phyloP scores from a whole-genome alignment of 92 coral and sea anemone species.

The Paragorgia papillata region DNA sequence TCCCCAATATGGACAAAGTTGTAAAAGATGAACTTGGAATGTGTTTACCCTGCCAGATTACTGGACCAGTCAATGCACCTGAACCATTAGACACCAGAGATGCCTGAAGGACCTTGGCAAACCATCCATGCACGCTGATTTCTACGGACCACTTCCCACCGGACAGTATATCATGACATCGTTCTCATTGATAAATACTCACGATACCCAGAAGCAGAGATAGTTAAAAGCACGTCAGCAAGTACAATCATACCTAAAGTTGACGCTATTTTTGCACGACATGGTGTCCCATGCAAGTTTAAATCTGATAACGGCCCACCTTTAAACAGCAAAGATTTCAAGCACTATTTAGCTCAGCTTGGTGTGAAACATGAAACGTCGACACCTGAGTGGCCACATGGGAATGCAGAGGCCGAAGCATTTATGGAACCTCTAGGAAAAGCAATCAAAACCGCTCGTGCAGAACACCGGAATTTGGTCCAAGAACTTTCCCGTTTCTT shows the following conservation, averaged over 20 bases:
- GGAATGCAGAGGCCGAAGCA: conserved; percentile 33
- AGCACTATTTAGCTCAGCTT: conserved; percentile 13
- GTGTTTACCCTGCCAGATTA: conserved; percentile 63
- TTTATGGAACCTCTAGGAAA: conserved; percentile 27
- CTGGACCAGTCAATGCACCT: conserved; percentile 46
- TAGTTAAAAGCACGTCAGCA: not conserved
- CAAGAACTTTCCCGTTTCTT: not conserved
- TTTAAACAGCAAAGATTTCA: conserved; percentile 21
- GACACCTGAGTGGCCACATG: conserved; percentile 34
- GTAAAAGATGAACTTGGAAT: conserved; percentile 51
- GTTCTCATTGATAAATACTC: conserved; percentile 67
- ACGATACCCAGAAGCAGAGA: conserved; percentile 67
- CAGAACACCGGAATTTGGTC: not conserved
- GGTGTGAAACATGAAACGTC: conserved; percentile 24
- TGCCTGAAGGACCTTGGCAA: conserved; percentile 60
- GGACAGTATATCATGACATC: conserved; percentile 52
- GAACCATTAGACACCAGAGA: conserved; percentile 55
- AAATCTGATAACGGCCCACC: conserved; percentile 50
- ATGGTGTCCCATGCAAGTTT: conserved; percentile 22
- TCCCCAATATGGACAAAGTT: conserved; percentile 36
- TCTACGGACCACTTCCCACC: conserved; percentile 67
- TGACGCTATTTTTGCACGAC: conserved; percentile 25
- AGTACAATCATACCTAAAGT: not conserved
- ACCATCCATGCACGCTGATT: conserved; percentile 48
- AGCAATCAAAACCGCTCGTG: not conserved